A percentile compares a stretch with the other conserved stretches of the same genome.
Conservation (phyloP, 2,888 invertebrate genomes). For the Drosophila prostipennis region DNA sequence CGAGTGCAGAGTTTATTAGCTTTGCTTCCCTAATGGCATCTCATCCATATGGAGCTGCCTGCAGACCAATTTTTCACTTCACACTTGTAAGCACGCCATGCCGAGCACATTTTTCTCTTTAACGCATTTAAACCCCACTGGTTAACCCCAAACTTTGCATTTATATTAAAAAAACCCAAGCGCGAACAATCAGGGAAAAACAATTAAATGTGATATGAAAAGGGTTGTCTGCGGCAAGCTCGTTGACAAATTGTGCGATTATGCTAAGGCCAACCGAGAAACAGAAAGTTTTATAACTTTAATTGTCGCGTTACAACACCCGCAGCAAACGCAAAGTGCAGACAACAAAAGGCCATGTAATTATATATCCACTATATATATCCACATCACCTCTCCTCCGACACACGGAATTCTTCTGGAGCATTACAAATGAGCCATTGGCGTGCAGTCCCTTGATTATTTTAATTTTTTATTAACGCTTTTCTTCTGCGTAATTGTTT, state of each 20-base stretch:
- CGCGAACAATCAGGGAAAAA: slow-evolving; percentile 9
- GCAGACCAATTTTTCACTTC: slow-evolving; percentile 38
- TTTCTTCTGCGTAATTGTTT: slow-evolving; percentile 67
- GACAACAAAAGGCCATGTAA: slow-evolving; percentile 50
- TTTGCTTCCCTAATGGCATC: slow-evolving; percentile 26
- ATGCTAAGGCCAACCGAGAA: slow-evolving; percentile 52
- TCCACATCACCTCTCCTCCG: neutral
- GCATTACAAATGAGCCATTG: slow-evolving; percentile 80
- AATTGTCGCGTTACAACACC: slow-evolving; percentile 61
- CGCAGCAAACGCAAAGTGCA: slow-evolving; percentile 33
- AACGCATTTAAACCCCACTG: slow-evolving; percentile 30
- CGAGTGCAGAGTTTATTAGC: neutral
- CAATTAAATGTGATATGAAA: slow-evolving; percentile 47
- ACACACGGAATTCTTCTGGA: slow-evolving; percentile 36
- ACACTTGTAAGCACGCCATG: slow-evolving; percentile 63
- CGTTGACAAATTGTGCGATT: slow-evolving; percentile 73
- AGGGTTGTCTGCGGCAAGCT: slow-evolving; percentile 40
- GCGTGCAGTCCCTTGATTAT: slow-evolving; percentile 64
- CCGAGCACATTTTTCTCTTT: slow-evolving; percentile 40
- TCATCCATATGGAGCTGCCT: slow-evolving; percentile 19
- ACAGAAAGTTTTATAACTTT: slow-evolving; percentile 46
- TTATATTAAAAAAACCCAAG: slow-evolving; percentile 32
- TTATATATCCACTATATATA: slow-evolving; percentile 15
- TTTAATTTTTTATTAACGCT: slow-evolving; percentile 52
- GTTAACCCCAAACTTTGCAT: slow-evolving; percentile 44